A percentile compares a stretch with the other conserved stretches of the same genome.
Conservation (phyloP, 2,797 vertebrate species). For the Phalloptychus januarius region DNA sequence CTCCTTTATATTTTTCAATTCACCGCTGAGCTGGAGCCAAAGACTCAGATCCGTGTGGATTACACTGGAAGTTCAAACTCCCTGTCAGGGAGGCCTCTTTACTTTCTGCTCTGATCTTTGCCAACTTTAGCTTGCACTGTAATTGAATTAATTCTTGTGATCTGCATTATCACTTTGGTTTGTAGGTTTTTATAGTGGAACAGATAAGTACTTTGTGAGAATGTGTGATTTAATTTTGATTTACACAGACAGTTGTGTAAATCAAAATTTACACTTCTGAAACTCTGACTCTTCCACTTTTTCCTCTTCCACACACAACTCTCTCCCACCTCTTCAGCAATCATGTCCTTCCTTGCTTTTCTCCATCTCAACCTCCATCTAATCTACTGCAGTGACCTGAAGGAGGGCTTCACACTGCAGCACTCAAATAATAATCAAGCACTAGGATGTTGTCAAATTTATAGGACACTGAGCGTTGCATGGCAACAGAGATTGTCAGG, state of each 20-base stretch:
- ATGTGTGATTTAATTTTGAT: constrained; percentile 46
- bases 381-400: constrained; percentile 77
- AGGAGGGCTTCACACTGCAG: constrained; percentile 74
- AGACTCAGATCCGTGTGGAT: constrained; percentile 57
- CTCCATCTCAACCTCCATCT: constrained; percentile 56
- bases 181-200: constrained; percentile 42
- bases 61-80: constrained; percentile 58
- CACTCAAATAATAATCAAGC: constrained; percentile 83
- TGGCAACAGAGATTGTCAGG: constrained; percentile 82
- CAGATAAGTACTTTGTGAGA: constrained; percentile 38
- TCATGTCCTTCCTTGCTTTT: constrained; percentile 51
- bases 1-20: constrained; percentile 52
- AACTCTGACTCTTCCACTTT: constrained; percentile 26
- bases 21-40: constrained; percentile 39
- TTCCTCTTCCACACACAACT: constrained; percentile 25
- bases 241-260: constrained; percentile 39
- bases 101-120: constrained; percentile 37
- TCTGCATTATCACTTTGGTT: constrained; percentile 42
- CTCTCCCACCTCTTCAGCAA: constrained; percentile 39
- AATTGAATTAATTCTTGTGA: constrained; percentile 53
- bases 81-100: constrained; percentile 49
- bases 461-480: constrained; percentile 80
- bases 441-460: constrained; percentile 81
- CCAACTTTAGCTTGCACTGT: constrained; percentile 28
- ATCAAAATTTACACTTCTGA: no score